Percentiles rank a stretch among this genome's conserved stretches.
phyloP scores from a whole-genome alignment of 1,140 invertebrate species.

The Sipha flava region DNA sequence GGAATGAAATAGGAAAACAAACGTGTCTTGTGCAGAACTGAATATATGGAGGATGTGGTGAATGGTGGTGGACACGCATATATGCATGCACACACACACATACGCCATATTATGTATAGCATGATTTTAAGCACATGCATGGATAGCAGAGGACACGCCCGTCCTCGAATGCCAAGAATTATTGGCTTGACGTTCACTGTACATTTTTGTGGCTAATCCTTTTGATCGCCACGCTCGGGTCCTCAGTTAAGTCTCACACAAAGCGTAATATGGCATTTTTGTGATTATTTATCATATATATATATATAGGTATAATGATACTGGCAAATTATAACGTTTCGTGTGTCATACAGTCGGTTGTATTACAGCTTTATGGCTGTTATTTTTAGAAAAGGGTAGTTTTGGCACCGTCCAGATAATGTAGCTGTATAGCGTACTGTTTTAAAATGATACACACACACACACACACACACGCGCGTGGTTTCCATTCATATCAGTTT shows the following conservation, averaged over 20 bases:
- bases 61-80: too few species aligned
- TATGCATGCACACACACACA: not conserved
- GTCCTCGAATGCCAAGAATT: not conserved
- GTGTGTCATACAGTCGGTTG: not conserved
- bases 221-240: not conserved
- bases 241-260: not conserved
- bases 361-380: not conserved
- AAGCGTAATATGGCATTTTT: not conserved
- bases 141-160: not conserved
- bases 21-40: too few species aligned
- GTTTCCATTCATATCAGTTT: not conserved
- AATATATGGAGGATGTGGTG: too few species aligned
- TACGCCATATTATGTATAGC: too few species aligned
- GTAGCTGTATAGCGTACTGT: not conserved
- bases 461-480: not conserved
- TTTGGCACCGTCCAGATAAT: not conserved
- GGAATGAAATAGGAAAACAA: not conserved
- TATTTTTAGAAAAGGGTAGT: not conserved
- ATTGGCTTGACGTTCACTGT: not conserved
- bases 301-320: not conserved
- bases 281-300: not conserved
- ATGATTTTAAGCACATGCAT: too few species aligned
- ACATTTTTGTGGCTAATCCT: not conserved
- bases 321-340: not conserved
- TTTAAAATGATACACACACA: not conserved